Base-by-base conservation (phyloP, 2,797 vertebrate species). In the Chaenodraco wilsoni region DNA sequence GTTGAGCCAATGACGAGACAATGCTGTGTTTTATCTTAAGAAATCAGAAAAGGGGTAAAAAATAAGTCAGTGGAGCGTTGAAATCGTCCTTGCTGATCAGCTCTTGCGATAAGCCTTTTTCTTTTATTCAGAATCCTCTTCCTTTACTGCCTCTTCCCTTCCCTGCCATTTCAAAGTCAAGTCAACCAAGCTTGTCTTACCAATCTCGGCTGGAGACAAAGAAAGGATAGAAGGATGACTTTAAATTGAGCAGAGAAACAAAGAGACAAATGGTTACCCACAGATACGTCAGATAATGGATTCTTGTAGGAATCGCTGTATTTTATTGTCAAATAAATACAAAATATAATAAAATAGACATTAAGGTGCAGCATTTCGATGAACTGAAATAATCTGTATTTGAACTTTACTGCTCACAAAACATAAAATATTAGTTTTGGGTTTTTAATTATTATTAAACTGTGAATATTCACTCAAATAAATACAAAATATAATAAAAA, bases 171-270 rank as follows among this genome's bases (percentile, higher is more conserved):
- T 68, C 43, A 65, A 45, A 69, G 80, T 23, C 65, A 65, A 65
- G 65, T 74, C 76, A 81, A 49, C 63, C 74, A 74, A 73, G 64
- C 72, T 74, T 59, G 44, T 75, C 67, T 75, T 17, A 57, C 41
- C 64, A 60, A 66, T 74, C 72, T 63, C 56, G 55, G 64, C 69
- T 48, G 55, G 61, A 12, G 70, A 67, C 51, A 67, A 2, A 37
- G 44, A 43, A 56, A 63, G 61, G 55, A 50, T 49, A 65, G 46
- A 68, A 2, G 17, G 19, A 50, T 5, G 37, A 49, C 55, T 76
- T 73, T 33, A 64, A 84, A 80, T 60, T 73, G 60, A 77, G 63
- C 17, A 51, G 63, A 54, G 54, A 85, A 69, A 61, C 65, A 69
- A 70, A 78, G 68, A 3, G 41, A 65, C 50, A 78, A 69, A 63